Percentiles rank a stretch among this genome's conserved stretches.
phyloP scores from a whole-genome alignment of 2,113 vertebrate genomes.

The Percopsis transmontana region DNA sequence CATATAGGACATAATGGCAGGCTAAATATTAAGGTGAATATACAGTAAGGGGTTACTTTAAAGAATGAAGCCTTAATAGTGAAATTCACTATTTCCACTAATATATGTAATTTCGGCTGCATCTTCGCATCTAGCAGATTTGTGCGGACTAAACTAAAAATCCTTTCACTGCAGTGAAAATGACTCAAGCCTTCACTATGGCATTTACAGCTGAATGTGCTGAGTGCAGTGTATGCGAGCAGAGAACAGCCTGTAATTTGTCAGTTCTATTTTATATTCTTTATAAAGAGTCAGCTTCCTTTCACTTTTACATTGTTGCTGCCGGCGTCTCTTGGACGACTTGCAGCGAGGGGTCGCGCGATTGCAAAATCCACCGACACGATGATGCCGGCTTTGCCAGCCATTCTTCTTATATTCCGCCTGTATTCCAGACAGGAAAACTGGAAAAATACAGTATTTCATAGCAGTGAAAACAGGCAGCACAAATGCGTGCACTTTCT shows the following conservation, averaged over 20 bases:
- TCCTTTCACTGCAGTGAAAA: conserved; percentile 77
- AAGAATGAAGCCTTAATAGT: conserved; percentile 34
- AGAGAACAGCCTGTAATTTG: conserved; percentile 76
- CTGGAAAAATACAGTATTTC: too few relatives aligned
- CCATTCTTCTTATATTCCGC: too few relatives aligned
- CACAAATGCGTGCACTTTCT: too few relatives aligned
- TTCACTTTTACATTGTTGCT: conserved; percentile 66
- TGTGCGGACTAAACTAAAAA: conserved; percentile 70
- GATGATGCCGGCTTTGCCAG: too few relatives aligned
- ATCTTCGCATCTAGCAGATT: conserved; percentile 62
- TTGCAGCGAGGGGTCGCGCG: conserved; percentile 11
- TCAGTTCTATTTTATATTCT: conserved; percentile 74
- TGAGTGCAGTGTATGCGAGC: conserved; percentile 72
- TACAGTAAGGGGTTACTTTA: conserved; percentile 19
- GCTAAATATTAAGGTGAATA: conserved; percentile 45
- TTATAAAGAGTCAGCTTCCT: conserved; percentile 72
- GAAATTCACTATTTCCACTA: conserved; percentile 24
- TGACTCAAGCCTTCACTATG: conserved; percentile 77
- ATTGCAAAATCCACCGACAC: too few relatives aligned
- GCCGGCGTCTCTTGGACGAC: conserved; percentile 61
- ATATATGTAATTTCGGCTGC: conserved; percentile 56
- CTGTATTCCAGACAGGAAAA: too few relatives aligned
- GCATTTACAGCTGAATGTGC: conserved; percentile 83
- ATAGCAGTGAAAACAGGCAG: too few relatives aligned
- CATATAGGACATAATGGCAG: too few relatives aligned